phyloP scores from a whole-genome alignment of 35 echinoderm and acorn worm species.

The Heliocidaris tuberculata region DNA sequence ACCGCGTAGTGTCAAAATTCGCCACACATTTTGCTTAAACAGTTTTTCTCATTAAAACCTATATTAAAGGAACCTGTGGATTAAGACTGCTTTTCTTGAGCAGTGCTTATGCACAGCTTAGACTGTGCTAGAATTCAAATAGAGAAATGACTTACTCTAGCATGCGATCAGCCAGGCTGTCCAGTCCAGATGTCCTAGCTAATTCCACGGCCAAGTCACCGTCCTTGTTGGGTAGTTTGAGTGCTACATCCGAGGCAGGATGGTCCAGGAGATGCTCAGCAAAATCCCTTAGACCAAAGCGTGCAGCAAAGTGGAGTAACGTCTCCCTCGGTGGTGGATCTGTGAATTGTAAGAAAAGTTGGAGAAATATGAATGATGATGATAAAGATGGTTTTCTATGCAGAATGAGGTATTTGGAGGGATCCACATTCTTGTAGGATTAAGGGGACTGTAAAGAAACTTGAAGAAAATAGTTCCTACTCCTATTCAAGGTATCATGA shows the following conservation, averaged over 20 bases:
- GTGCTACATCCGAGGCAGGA: constrained; percentile 65
- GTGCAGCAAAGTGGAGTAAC: constrained; percentile 85
- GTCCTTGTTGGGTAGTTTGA: constrained; percentile 80
- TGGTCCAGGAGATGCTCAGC: constrained; percentile 74
- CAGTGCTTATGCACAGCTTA: neutral
- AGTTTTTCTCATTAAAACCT: too few species aligned
- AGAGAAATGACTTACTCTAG: constrained; percentile 70
- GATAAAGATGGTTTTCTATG: neutral
- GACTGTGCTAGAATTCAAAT: too few species aligned
- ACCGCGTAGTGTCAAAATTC: too few species aligned
- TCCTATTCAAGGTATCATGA: too few species aligned
- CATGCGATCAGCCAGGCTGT: constrained; percentile 82
- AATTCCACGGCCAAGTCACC: constrained; percentile 74
- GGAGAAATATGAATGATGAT: neutral
- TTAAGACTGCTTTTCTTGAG: neutral
- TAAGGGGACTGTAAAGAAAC: too few species aligned
- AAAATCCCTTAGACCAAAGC: constrained; percentile 67
- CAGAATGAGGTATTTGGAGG: too few species aligned
- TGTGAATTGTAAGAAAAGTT: constrained; percentile 48
- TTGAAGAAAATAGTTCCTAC: too few species aligned
- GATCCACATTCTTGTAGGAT: too few species aligned
- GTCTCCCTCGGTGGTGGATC: constrained; percentile 94
- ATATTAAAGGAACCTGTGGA: neutral
- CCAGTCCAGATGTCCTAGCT: constrained; percentile 58
- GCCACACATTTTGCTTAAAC: too few species aligned